Conservation (phyloP, 1,140 invertebrate species). For the Cardiocondyla obscurior region DNA sequence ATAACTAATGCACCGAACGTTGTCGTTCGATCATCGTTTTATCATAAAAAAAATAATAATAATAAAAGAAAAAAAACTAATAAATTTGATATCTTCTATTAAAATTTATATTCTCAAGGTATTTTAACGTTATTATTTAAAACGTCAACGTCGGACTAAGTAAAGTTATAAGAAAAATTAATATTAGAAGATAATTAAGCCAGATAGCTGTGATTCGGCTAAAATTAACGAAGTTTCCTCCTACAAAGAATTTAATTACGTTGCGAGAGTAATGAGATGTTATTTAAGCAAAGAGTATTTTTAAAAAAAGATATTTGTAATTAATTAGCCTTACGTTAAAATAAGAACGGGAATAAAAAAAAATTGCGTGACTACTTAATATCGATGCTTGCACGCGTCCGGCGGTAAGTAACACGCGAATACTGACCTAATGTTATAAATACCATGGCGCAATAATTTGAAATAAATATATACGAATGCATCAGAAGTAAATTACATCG, state of each 20-base stretch:
- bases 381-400: not conserved
- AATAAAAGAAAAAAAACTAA: not conserved
- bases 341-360: not conserved
- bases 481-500: not conserved
- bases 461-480: constrained; percentile 12
- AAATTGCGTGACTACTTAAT: not conserved
- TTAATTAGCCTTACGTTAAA: not conserved
- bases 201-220: not conserved
- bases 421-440: constrained; percentile 11
- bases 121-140: not conserved
- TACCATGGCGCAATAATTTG: constrained; percentile 9
- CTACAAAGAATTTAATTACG: not conserved
- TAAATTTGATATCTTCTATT: not conserved
- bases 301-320: not conserved
- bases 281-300: not conserved
- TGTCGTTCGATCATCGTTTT: not conserved
- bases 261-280: not conserved
- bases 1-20: not conserved
- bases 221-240: not conserved
- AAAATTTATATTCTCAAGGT: not conserved
- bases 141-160: not conserved
- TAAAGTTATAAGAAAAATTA: not conserved
- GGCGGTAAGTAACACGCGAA: constrained; percentile 9
- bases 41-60: no score
- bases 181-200: not conserved